These are phyloP conservation scores for Anser cygnoides DNA, from an alignment of 2,113 vertebrate genomes.

Conservation along the genomic window DNA sequence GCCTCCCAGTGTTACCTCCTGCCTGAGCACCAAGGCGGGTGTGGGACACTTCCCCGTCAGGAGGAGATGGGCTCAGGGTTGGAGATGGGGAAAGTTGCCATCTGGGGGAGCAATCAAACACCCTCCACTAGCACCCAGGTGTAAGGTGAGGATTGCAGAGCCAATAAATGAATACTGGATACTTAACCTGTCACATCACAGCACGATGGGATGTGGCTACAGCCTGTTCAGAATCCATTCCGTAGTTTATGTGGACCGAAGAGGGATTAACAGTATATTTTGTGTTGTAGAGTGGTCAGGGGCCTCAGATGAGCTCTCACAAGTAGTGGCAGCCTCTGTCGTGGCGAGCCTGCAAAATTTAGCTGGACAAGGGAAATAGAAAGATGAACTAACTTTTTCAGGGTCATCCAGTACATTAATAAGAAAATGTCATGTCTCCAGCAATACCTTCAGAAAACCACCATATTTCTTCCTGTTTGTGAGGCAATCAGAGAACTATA, in stretches of 20 bases:
- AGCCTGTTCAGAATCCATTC: fast-evolving
- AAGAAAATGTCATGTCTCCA: background rate
- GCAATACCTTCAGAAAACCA: background rate
- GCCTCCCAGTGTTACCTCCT: background rate
- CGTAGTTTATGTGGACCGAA: background rate
- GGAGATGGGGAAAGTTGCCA: background rate
- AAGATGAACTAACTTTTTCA: background rate
- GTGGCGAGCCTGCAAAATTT: fast-evolving
- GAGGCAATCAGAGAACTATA: background rate
- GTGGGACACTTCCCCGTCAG: background rate
- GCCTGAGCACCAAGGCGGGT: background rate
- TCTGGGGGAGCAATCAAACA: background rate
- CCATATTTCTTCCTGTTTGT: background rate
- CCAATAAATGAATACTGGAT: background rate
- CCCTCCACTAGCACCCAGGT: fast-evolving
- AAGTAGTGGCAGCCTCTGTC: background rate
- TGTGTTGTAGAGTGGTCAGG: fast-evolving
- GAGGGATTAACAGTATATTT: background rate
- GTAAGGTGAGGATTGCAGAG: fast-evolving
- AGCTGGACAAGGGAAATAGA: background rate
- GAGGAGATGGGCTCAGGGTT: background rate
- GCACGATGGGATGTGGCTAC: fast-evolving
- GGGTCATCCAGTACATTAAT: background rate
- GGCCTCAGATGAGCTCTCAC: background rate
- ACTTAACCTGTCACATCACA: too few species aligned